A percentile compares a stretch with the other conserved stretches of the same genome.
Conservation (phyloP, 2,888 invertebrate species). For the Lepeophtheirus nordmannii region DNA sequence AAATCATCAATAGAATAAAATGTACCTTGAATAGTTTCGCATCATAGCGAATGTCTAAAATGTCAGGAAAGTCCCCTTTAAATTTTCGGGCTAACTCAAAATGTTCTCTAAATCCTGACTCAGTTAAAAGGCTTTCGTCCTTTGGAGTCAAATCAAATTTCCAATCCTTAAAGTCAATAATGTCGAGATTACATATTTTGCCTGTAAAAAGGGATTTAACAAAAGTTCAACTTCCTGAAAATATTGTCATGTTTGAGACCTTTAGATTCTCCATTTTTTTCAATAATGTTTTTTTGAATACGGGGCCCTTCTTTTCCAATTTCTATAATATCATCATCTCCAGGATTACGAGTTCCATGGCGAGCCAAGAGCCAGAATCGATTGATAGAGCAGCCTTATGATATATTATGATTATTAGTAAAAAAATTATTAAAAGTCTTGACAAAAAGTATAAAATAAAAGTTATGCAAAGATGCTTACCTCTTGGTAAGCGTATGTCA, state of each 20-base stretch:
- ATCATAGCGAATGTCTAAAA: neutral
- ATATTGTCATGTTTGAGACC: too few species aligned
- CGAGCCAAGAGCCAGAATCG: conserved; percentile 58
- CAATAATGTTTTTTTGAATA: conserved; percentile 44
- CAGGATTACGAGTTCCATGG: conserved; percentile 56
- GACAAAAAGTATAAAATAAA: neutral
- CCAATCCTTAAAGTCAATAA: conserved; percentile 48
- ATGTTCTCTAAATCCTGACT: conserved; percentile 7
- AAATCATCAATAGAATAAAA: too few species aligned
- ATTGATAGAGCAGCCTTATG: conserved; percentile 50
- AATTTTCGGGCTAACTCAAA: neutral
- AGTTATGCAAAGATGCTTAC: neutral
- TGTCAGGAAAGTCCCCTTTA: neutral
- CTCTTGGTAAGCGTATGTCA: conserved; percentile 33
- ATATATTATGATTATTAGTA: neutral
- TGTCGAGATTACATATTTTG: conserved; percentile 48
- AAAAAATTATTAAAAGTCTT: neutral
- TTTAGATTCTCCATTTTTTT: neutral
- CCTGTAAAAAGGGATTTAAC: conserved; percentile 30
- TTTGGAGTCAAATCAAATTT: conserved; percentile 36
- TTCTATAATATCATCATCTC: conserved; percentile 40
- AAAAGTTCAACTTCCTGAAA: neutral
- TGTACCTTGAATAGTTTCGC: neutral
- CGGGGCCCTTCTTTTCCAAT: conserved; percentile 43
- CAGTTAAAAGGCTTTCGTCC: conserved; percentile 6